Conservation (phyloP, 2,113 vertebrate species). For the Andinoacara biseriatus region DNA sequence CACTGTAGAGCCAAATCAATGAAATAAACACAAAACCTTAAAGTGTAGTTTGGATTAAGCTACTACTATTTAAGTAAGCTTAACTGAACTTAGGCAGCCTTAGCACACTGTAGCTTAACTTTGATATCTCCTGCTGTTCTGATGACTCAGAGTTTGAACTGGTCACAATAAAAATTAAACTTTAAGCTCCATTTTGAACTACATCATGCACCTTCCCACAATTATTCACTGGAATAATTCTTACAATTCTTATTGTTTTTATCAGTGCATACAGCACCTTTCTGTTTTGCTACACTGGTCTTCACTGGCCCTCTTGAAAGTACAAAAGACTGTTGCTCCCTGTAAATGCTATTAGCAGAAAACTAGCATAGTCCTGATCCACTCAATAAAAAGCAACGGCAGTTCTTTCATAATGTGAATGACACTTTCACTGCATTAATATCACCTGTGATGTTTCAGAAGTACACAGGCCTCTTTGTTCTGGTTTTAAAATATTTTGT, state of each 20-base stretch:
- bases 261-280: slow-evolving; percentile 27
- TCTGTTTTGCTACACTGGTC: slow-evolving; percentile 34
- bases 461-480: neutral
- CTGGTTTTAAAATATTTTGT: neutral
- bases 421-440: neutral
- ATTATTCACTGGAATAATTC: neutral
- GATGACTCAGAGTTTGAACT: slow-evolving; percentile 1
- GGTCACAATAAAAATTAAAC: neutral
- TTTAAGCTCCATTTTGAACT: neutral
- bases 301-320: slow-evolving; percentile 8
- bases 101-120: slow-evolving; percentile 4
- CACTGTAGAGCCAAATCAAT: neutral
- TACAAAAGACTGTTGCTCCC: slow-evolving; percentile 21
- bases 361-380: slow-evolving; percentile 6
- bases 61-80: neutral
- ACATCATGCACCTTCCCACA: slow-evolving; percentile 1
- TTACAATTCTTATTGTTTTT: neutral
- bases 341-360: slow-evolving; percentile 2
- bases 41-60: neutral
- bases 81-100: neutral
- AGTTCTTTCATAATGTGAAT: neutral
- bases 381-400: neutral
- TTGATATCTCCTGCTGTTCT: neutral
- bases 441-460: neutral
- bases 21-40: neutral